Percentiles rank a stretch among this genome's conserved stretches.
phyloP scores from a whole-genome alignment of 2,888 invertebrate species.

The Hemistola chrysoprasaria region DNA sequence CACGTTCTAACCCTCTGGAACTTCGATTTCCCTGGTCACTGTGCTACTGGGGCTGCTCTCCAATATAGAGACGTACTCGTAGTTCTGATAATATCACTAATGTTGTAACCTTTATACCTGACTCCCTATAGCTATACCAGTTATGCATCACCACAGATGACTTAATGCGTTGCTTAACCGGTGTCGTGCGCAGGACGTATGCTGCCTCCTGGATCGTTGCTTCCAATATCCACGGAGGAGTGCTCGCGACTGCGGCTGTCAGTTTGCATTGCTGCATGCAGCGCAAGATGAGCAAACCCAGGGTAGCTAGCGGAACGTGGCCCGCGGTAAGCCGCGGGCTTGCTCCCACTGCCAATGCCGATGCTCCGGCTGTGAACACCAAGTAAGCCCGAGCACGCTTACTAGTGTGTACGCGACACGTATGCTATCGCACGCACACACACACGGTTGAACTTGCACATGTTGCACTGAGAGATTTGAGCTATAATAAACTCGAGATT shows the following conservation, averaged over 20 bases:
- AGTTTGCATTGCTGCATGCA: conserved; percentile 94
- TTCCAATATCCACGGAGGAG: conserved; percentile 91
- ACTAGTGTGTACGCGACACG: conserved; percentile 57
- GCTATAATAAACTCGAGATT: too few species aligned
- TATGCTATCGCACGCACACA: conserved; percentile 41
- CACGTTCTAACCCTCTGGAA: too few species aligned
- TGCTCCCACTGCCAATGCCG: conserved; percentile 75
- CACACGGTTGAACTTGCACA: conserved; percentile 35
- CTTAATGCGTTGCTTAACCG: conserved; percentile 61
- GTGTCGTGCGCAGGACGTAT: conserved; percentile 87
- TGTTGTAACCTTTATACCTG: background rate
- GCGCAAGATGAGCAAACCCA: conserved; percentile 84
- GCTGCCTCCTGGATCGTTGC: conserved; percentile 94
- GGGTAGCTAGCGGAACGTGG: conserved; percentile 82
- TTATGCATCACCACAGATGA: background rate
- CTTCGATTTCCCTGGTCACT: too few species aligned
- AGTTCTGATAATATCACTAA: too few species aligned
- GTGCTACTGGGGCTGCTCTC: too few species aligned
- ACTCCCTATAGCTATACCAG: too few species aligned
- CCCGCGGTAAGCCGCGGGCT: conserved; percentile 75
- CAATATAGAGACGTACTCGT: too few species aligned
- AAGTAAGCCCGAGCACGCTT: conserved; percentile 76
- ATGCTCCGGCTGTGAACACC: conserved; percentile 75
- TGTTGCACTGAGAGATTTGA: conserved; percentile 10
- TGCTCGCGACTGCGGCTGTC: conserved; percentile 94